Conservation (phyloP, 2,113 vertebrate species). For the Dolichotis patagonum region DNA sequence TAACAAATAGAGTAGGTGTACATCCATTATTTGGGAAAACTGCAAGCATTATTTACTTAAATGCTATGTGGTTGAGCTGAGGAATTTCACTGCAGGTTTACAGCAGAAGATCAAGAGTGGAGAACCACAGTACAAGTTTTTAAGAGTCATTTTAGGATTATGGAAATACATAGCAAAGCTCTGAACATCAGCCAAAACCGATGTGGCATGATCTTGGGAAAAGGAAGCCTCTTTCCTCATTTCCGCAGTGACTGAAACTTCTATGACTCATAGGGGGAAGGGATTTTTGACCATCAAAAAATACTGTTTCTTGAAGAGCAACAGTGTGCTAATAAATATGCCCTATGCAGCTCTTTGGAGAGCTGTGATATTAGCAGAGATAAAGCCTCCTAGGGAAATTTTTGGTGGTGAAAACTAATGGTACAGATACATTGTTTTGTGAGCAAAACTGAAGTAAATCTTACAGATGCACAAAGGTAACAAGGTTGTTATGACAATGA, state of each 20-base stretch:
- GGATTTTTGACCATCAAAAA: background rate
- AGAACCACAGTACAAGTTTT: background rate
- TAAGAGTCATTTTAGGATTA: background rate
- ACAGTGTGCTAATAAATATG: background rate
- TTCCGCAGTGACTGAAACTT: background rate
- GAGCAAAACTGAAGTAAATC: background rate
- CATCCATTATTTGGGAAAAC: background rate
- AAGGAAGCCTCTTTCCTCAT: background rate
- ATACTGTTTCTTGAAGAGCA: background rate
- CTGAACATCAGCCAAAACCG: constrained; percentile 32
- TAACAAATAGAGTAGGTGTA: background rate
- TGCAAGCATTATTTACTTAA: constrained; percentile 11
- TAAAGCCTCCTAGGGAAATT: background rate
- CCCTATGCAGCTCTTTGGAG: background rate
- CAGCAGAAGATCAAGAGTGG: background rate
- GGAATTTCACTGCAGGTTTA: background rate
- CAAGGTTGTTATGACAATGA: background rate
- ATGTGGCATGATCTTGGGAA: background rate
- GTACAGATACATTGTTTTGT: background rate
- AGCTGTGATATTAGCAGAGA: background rate
- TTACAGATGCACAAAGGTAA: background rate
- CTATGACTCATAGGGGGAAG: background rate
- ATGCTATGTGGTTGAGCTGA: background rate
- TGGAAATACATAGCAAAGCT: background rate
- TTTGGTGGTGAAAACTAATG: background rate